Evolutionary conservation across 2,888 invertebrate species (phyloP), one percentile per base, ranked within the genome.

Genomic region (Buathra laborator): DNA sequence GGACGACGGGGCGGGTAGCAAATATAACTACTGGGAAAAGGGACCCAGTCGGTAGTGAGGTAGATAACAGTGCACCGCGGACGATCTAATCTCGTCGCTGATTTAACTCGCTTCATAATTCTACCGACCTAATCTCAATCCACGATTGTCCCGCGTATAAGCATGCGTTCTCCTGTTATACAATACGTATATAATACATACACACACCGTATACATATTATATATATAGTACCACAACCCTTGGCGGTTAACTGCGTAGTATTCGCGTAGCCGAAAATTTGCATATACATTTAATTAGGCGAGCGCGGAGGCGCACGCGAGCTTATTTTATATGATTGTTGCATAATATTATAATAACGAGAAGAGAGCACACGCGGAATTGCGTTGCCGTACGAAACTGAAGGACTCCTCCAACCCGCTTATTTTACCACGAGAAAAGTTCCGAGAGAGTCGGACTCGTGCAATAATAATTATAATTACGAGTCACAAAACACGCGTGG

Each of bases 61-160:
- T 86, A 93, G 93, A 92, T 93, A 93, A 93, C 90, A 89, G 89
- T 91, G 91, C 90, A 90, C 89, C 84, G 85, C 83, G 80, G 79
- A 85, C 90, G 94, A 94, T 94, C 89, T 93, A 93, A 94, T 94
- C 94, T 92, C 87, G 72, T 74, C 88, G 87, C 91, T 94, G 93
- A 93, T 93, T 94, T 94, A 94, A 91, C 92, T 91, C 90, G 93
- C 91, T 93, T 93, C 93, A 94, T 94, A 93, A 94, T 93, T 94
- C 93, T 93, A 90, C 85, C 89, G 88, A 90, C 89, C 92, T 94
- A 94, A 94, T 94, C 93, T 93, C 90, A 93, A 93, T 93, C 90
- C 86, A 76, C 51, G 81, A 80, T 85, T 79, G 82, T 76, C 80
- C 72, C 91, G 88, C 90, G 90, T 90, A 89, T 91, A 93, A 92